Evolutionary conservation across 2,797 vertebrate genomes (phyloP).

Genomic region (Rachycentron canadum): DNA sequence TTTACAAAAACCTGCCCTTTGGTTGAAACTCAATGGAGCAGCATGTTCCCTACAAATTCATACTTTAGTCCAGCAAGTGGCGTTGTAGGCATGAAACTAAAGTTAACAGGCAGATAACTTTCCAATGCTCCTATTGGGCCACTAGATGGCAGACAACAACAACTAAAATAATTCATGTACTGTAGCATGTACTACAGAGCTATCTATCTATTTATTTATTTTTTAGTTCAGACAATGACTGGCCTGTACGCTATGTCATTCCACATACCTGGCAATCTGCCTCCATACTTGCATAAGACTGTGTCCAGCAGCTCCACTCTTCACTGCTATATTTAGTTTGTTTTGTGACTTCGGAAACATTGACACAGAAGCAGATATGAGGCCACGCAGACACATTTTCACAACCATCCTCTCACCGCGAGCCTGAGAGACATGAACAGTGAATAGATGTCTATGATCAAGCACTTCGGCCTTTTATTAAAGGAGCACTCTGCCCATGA

Average conservation of each 20-base stretch:
- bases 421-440: not conserved
- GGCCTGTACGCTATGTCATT: not conserved
- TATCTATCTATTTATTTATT: not conserved
- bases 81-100: not conserved
- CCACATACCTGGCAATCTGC: conserved; percentile 24
- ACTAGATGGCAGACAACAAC: conserved; percentile 42
- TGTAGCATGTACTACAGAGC: too few relatives aligned
- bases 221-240: not conserved
- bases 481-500: too few relatives aligned
- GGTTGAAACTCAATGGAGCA: too few relatives aligned
- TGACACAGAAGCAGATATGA: conserved; percentile 22
- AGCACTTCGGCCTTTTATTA: too few relatives aligned
- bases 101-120: accelerated
- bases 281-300: conserved; percentile 21
- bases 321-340: conserved; percentile 36
- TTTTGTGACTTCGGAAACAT: conserved; percentile 2
- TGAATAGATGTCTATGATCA: not conserved
- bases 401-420: not conserved
- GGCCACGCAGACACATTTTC: not conserved
- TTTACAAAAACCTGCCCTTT: too few relatives aligned
- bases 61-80: conserved; percentile 14
- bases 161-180: not conserved
- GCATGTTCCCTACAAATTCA: too few relatives aligned
- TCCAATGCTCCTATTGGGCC: conserved; percentile 14
- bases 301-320: conserved; percentile 9